phyloP scores from a whole-genome alignment of 2,888 invertebrate genomes.

The Melikaiella ostensackeni region DNA sequence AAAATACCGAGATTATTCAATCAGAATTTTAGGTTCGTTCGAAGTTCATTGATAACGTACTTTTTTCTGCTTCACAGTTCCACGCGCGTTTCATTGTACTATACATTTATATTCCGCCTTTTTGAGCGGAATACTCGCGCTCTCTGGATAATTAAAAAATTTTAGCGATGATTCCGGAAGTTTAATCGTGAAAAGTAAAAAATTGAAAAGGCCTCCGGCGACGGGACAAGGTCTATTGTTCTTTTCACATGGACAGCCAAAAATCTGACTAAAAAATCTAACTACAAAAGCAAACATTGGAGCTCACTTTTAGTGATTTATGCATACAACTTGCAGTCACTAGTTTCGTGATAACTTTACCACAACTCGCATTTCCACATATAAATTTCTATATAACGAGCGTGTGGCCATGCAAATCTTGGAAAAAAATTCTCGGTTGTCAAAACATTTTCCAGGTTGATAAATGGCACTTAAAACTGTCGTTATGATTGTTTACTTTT shows the following conservation, averaged over 20 bases:
- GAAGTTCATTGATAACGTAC: constrained; percentile 5
- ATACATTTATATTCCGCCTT: neutral
- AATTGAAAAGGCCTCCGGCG: neutral
- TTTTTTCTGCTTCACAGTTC: neutral
- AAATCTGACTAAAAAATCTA: neutral
- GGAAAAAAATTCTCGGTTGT: too few species aligned
- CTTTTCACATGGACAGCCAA: neutral
- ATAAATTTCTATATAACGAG: neutral
- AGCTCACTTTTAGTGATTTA: neutral
- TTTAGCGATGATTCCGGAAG: constrained; percentile 21
- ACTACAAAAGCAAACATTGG: neutral
- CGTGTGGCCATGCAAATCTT: too few species aligned
- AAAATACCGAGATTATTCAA: constrained; percentile 6
- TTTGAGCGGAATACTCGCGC: constrained; percentile 15
- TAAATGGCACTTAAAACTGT: too few species aligned
- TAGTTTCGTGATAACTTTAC: neutral
- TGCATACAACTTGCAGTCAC: neutral
- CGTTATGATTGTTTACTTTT: too few species aligned
- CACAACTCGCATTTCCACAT: neutral
- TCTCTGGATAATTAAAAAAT: constrained; percentile 33
- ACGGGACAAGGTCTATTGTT: neutral
- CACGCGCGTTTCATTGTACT: constrained; percentile 13
- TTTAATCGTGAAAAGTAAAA: constrained; percentile 24
- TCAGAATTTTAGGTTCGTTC: constrained; percentile 9
- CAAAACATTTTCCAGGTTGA: too few species aligned